A percentile compares a stretch with the other conserved stretches of the same genome.
phyloP scores from a whole-genome alignment of 2,797 vertebrate species.

The Hirundo rustica region DNA sequence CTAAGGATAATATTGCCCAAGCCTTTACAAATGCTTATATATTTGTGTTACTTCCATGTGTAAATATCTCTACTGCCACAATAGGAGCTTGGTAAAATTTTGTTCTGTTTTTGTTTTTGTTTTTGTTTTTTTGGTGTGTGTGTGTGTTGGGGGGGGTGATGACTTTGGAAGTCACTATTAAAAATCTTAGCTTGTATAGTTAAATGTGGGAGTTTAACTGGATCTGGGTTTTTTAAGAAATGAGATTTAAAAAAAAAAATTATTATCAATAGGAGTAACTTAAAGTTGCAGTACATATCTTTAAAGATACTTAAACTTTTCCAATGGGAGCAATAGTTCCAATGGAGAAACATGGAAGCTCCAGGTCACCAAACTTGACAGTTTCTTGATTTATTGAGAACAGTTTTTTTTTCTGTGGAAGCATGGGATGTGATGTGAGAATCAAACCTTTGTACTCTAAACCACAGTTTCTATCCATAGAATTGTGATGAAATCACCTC shows the following conservation, averaged over 20 bases:
- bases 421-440: not conserved
- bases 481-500: not conserved
- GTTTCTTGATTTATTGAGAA: not conserved
- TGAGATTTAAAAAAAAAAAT: not conserved
- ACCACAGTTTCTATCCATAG: not conserved
- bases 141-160: not conserved
- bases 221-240: not conserved
- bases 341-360: rapidly evolving
- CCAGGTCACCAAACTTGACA: rapidly evolving
- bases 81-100: not conserved
- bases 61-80: not conserved
- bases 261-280: not conserved
- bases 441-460: not conserved
- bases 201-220: not conserved
- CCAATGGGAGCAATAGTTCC: not conserved
- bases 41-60: not conserved
- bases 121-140: no score
- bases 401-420: not conserved
- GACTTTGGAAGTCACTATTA: not conserved
- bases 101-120: no score
- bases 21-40: not conserved
- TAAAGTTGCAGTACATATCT: not conserved
- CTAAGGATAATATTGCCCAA: not conserved
- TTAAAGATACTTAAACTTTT: not conserved
- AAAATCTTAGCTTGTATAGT: not conserved